Evolutionary conservation across 2,797 vertebrate species (phyloP), one percentile per base, ranked within the genome.

Genomic region (Discoglossus pictus): DNA sequence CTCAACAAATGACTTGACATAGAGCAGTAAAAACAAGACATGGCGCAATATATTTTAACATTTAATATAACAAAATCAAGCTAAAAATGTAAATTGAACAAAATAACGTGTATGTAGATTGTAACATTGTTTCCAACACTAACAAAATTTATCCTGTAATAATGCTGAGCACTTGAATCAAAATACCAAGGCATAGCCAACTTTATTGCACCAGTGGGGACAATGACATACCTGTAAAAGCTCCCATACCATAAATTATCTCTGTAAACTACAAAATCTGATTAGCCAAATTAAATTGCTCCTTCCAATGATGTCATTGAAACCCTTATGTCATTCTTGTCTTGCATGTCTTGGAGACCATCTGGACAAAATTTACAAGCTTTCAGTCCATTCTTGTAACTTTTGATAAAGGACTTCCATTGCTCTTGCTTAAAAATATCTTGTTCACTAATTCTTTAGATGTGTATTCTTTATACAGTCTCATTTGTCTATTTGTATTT

Each of bases 191-290:
- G 34, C 48, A 71, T 58, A 64, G 63, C 43, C 47, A 21, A 43
- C 13, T 58, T 64, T 71, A 71, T 58, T 64, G 68, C 68, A 71
- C 68, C 61, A 71, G 53, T 51, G 68, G 60, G 61, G 60, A 42
- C 61, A 58, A 64, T 71, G 52, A 43, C 43, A 63, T 58, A 71
- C 61, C 60, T 59, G 53, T 64, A 64, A 58, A 71, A 63, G 24
- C 59, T 58, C 51, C 40, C 38, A 50, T 27, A 31, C 36, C 39
- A 43, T 71, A 63, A 71, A 71, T 71, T 59, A 71, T 51, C 25
- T 15, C 60, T 24, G 43, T 70, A 70, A 70, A 63, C 36, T 15
- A 18, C 42, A 47, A 50, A 70, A 63, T 42, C 60, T 70, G 43
- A 71, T 64, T 71, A 71, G 52, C 38, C 59, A 71, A 71, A 64